Conservation (phyloP, 2,797 vertebrate genomes). For the Amazona finschi region DNA sequence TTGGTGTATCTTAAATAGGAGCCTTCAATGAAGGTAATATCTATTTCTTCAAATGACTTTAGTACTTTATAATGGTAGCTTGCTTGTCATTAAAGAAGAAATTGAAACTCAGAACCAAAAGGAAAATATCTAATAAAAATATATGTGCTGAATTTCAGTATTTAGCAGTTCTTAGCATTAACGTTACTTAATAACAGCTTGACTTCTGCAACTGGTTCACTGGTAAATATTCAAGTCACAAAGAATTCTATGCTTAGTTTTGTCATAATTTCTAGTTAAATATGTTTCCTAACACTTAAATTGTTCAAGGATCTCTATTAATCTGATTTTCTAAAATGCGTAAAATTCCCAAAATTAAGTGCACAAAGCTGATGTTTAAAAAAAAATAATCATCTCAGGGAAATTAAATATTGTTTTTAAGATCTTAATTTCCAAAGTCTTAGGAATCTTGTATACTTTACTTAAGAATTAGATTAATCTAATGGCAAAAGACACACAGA, state of each 20-base stretch:
- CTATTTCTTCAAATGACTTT: background rate
- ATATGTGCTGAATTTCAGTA: background rate
- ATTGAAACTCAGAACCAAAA: background rate
- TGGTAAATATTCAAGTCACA: conserved; percentile 1
- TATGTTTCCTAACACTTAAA: background rate
- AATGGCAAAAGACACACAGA: background rate
- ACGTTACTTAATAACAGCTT: background rate
- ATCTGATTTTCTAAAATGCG: conserved; percentile 26
- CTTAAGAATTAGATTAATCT: background rate
- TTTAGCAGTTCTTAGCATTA: background rate
- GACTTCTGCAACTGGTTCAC: background rate
- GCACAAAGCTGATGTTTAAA: background rate
- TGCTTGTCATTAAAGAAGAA: background rate
- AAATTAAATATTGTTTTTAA: background rate
- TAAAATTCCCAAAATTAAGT: conserved; percentile 18
- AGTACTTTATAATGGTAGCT: background rate
- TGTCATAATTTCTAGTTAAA: conserved; percentile 34
- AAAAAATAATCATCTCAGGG: background rate
- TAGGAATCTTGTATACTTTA: background rate
- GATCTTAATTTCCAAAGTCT: background rate
- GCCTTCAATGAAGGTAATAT: background rate
- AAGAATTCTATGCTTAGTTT: background rate
- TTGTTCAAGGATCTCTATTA: conserved; percentile 31
- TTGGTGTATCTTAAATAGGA: background rate
- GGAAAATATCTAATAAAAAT: background rate